Base-by-base conservation (phyloP, 2,888 invertebrate species). In the Micoletzkya japonica region DNA sequence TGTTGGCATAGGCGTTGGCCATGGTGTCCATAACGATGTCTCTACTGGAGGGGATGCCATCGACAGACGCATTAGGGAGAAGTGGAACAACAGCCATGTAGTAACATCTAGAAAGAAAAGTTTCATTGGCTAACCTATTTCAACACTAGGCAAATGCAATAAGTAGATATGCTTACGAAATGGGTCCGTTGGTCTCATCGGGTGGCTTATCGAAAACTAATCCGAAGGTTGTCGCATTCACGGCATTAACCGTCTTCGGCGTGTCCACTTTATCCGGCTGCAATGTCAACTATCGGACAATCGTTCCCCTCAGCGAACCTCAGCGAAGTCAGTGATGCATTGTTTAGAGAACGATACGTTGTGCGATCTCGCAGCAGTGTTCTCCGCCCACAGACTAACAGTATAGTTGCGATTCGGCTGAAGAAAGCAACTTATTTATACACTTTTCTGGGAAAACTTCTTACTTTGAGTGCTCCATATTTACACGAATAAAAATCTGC, bases 381-480 rank as follows among this genome's bases (percentile, higher is more conserved):
- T 84, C 69, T 82, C 81, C 20, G 83, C 84, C 85, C 85, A 85
- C 17, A 84, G 76, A 2, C 78, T 78, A 24, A 84, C 84, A 17
- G 81, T 71, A 66, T 84, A 84, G 72, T 84, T 85, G 7, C 84
- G 77, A 73, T 84, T 84, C n/a, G 84, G 85, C 81, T 82, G 74
- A 6, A 52, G 28, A 66, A 54, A 60, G 67, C 71, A 24, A 30
- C 17, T 70, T 73, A 36, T 24, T 24, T 24, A 44, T 73, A 26
- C 10, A 54, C 6, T 4, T 3, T 71, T 20, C 37, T n/a, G n/a
- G n/a, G n/a, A n/a, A n/a, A n/a, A n/a, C 20, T 6, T 58, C 32
- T 70, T 32, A 81, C 81, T 73, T 83, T 83, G 58, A 84, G 70
- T 4, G 84, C 84, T 6, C 84, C 84, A 63, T 78, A 84, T 64